phyloP scores from a whole-genome alignment of 2,888 invertebrate genomes.

The Microctonus brassicae region DNA sequence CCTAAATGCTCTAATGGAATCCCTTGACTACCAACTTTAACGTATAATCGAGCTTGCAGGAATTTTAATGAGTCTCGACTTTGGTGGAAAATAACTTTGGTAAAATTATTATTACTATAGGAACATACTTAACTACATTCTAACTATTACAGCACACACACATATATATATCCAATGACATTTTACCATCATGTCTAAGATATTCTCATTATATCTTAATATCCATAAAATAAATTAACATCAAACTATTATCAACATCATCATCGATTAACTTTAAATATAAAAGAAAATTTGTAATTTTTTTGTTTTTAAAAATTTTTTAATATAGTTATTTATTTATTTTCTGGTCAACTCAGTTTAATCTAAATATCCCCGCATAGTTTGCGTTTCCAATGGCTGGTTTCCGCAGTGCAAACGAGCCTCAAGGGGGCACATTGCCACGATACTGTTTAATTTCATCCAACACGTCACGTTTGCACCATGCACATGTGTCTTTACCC shows the following conservation, averaged over 20 bases:
- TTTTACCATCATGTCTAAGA: not conserved
- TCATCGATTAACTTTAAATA: no score
- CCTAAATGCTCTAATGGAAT: slow-evolving; percentile 42
- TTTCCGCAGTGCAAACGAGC: slow-evolving; percentile 52
- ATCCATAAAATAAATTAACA: no score
- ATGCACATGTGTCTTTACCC: not conserved
- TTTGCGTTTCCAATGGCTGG: slow-evolving; percentile 51
- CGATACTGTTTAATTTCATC: slow-evolving; percentile 3
- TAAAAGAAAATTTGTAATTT: no score
- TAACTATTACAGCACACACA: not conserved
- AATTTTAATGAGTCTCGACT: slow-evolving; percentile 30
- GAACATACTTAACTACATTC: slow-evolving; percentile 6
- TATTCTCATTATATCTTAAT: no score
- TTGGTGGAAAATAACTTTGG: not conserved
- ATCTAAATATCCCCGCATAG: slow-evolving; percentile 41
- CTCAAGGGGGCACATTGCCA: slow-evolving; percentile 24
- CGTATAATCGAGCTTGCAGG: slow-evolving; percentile 31
- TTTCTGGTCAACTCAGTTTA: not conserved
- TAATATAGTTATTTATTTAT: no score
- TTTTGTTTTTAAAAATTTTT: not conserved
- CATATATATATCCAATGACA: not conserved
- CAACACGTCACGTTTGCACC: not conserved
- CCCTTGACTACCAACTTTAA: slow-evolving; percentile 34
- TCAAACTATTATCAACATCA: no score
- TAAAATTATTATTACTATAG: slow-evolving; percentile 8